phyloP scores from a whole-genome alignment of 2,797 vertebrate species.

The Sebastes aleutianus region DNA sequence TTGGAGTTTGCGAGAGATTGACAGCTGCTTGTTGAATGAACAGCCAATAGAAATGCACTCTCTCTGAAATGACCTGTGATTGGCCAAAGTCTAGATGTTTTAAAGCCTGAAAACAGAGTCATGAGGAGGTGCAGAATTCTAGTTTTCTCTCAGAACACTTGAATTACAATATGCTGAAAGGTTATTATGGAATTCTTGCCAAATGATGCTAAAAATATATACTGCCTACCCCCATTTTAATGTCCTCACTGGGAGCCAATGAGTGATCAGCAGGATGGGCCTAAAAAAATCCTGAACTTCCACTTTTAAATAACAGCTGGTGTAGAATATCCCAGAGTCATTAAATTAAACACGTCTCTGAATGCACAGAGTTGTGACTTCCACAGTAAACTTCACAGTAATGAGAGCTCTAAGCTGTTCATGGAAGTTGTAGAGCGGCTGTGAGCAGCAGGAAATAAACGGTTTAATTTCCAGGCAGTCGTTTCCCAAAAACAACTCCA shows the following conservation, averaged over 20 bases:
- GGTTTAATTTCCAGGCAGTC: slow-evolving; percentile 8
- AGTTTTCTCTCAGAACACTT: neutral
- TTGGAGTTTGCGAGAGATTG: neutral
- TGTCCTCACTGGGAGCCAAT: neutral
- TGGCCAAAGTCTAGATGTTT: too few species aligned
- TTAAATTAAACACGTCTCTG: slow-evolving; percentile 14
- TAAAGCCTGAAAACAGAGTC: neutral
- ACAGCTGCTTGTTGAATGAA: neutral
- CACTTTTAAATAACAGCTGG: slow-evolving; percentile 5
- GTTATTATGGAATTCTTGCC: too few species aligned
- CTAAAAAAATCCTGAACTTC: neutral
- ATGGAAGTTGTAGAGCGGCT: neutral
- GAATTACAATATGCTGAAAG: too few species aligned
- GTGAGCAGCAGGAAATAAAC: slow-evolving; percentile 29
- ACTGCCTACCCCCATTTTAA: too few species aligned
- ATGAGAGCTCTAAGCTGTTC: slow-evolving; percentile 2
- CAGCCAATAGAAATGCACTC: neutral
- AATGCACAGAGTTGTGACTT: neutral
- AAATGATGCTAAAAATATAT: too few species aligned
- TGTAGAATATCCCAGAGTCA: neutral
- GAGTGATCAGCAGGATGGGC: neutral
- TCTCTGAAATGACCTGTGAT: too few species aligned
- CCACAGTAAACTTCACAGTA: neutral
- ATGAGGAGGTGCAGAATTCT: neutral
- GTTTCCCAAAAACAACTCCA: slow-evolving; percentile 14